phyloP scores from a whole-genome alignment of 53 echinoderm and acorn worm species.

The Paracentrotus lividus region DNA sequence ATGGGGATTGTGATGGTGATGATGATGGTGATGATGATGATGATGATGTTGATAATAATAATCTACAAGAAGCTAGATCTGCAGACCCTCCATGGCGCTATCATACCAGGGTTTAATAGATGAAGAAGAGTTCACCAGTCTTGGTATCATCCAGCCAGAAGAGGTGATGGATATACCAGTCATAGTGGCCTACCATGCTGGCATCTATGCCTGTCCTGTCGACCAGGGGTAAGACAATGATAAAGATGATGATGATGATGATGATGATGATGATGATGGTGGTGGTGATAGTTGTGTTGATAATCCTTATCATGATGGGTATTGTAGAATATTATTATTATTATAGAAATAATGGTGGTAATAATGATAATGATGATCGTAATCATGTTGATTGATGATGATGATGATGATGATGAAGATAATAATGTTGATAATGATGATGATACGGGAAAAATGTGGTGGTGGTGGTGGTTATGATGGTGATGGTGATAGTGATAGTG shows the following conservation, averaged over 20 bases:
- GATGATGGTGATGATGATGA: conserved; percentile 38
- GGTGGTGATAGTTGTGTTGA: conserved; percentile 43
- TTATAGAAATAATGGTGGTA: conserved; percentile 11
- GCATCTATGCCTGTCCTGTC: conserved; percentile 91
- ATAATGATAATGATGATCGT: conserved; percentile 7
- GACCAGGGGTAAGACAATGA: conserved; percentile 87
- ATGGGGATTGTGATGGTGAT: conserved; percentile 57
- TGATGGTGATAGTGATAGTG: conserved; percentile 21
- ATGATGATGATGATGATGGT: conserved; percentile 65
- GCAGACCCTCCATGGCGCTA: conserved; percentile 84
- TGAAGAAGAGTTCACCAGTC: conserved; percentile 82
- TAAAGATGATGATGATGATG: conserved; percentile 40
- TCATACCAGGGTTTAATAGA: conserved; percentile 95
- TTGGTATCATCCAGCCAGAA: conserved; percentile 80
- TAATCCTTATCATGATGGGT: conserved; percentile 28
- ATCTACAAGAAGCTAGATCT: conserved; percentile 98
- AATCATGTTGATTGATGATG: conserved; percentile 66
- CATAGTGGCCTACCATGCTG: conserved; percentile 89
- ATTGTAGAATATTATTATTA: conserved; percentile 56
- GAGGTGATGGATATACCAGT: conserved; percentile 88
- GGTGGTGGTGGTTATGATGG: neutral
- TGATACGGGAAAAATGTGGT: neutral
- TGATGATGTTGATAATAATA: no score
- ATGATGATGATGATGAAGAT: conserved; percentile 69
- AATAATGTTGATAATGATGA: conserved; percentile 54